Conservation (phyloP, 2,113 vertebrate genomes). For the Raphicerus campestris region DNA sequence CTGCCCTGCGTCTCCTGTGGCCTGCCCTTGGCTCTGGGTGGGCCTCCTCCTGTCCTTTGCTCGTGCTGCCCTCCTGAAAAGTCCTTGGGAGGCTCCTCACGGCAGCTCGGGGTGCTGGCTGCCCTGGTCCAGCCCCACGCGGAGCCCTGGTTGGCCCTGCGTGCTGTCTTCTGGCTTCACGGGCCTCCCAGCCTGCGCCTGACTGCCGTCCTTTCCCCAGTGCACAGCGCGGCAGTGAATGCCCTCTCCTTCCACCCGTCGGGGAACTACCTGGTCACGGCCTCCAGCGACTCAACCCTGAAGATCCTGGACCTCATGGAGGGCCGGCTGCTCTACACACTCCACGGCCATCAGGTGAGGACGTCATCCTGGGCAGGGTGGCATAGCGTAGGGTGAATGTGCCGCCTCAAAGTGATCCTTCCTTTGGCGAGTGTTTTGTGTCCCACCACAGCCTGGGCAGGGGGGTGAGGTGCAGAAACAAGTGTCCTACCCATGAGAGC, state of each 20-base stretch:
- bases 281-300: slow-evolving; percentile 94
- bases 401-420: neutral
- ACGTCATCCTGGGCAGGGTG: accelerated
- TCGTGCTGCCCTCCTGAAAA: neutral
- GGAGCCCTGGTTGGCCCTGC: neutral
- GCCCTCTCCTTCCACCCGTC: slow-evolving; percentile 92
- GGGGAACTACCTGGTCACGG: slow-evolving; percentile 94
- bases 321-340: slow-evolving; percentile 93
- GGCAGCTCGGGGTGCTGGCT: neutral
- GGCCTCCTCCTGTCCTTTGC: neutral
- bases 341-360: slow-evolving; percentile 97
- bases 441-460: neutral
- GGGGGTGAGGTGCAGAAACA: neutral
- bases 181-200: neutral
- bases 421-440: too few species aligned
- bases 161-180: neutral
- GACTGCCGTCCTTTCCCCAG: slow-evolving; percentile 74
- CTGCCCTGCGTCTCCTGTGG: neutral
- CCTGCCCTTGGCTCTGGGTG: neutral
- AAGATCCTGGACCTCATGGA: slow-evolving; percentile 96
- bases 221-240: slow-evolving; percentile 92
- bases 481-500: neutral
- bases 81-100: neutral
- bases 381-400: neutral
- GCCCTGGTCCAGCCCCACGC: too few species aligned